Percentiles rank a stretch among this genome's conserved stretches.
Evolutionary conservation across 2,888 invertebrate genomes (phyloP).

Genomic region (Drosophila meridionalis): DNA sequence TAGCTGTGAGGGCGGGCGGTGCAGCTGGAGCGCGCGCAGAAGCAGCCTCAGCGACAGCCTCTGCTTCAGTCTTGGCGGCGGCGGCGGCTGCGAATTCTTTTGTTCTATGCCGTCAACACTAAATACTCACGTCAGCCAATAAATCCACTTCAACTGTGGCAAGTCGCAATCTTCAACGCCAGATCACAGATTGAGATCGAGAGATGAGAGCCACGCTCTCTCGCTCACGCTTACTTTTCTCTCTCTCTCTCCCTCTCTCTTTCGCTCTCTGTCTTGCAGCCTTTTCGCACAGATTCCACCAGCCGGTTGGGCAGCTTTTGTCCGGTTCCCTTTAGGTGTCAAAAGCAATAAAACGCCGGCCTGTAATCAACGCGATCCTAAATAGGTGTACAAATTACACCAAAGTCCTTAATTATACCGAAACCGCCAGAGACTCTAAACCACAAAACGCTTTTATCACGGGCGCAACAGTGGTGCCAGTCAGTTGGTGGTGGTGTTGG

Average conservation of each 20-base stretch:
- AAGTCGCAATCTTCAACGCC: constrained; percentile 61
- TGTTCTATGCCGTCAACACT: constrained; percentile 84
- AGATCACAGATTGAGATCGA: constrained; percentile 65
- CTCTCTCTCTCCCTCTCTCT: neutral
- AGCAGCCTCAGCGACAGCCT: constrained; percentile 10
- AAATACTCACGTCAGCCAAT: constrained; percentile 84
- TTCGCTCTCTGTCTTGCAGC: neutral
- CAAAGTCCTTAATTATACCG: constrained; percentile 85
- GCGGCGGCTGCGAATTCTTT: constrained; percentile 53
- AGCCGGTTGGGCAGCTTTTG: constrained; percentile 51
- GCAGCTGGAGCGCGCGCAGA: constrained; percentile 27
- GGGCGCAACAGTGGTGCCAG: constrained; percentile 7
- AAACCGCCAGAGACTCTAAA: constrained; percentile 78
- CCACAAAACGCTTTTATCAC: constrained; percentile 61
- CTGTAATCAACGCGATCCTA: constrained; percentile 85
- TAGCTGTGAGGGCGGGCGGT: constrained; percentile 18
- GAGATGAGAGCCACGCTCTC: constrained; percentile 26
- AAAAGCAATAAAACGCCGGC: constrained; percentile 85
- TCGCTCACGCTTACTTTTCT: neutral
- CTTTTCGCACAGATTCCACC: constrained; percentile 58
- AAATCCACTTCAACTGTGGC: constrained; percentile 82
- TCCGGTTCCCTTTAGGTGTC: constrained; percentile 85
- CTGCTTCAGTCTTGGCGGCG: neutral
- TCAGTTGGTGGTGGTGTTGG: constrained; percentile 9
- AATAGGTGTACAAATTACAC: constrained; percentile 85